Percentiles rank a stretch among this genome's conserved stretches.
Evolutionary conservation across 2,888 invertebrate species (phyloP).

Genomic region (Tortricodes alternella): DNA sequence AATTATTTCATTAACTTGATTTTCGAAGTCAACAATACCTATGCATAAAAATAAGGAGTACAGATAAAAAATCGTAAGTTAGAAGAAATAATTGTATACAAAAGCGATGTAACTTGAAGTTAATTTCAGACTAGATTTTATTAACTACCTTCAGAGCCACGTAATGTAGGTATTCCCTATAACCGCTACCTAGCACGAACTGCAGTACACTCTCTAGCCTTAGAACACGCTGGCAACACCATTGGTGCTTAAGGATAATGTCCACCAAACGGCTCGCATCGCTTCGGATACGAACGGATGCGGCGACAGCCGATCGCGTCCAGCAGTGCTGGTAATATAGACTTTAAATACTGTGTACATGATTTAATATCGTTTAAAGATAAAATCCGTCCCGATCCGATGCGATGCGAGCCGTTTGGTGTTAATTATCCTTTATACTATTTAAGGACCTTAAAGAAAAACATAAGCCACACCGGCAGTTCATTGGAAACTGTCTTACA

Average conservation of each 20-base stretch:
- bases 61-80: neutral
- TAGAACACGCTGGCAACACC: neutral
- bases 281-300: too few species aligned
- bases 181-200: constrained; percentile 28
- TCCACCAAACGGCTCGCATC: too few species aligned
- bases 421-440: too few species aligned
- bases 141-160: constrained; percentile 62
- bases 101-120: constrained; percentile 54
- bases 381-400: too few species aligned
- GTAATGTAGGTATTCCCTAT: constrained; percentile 50
- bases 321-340: too few species aligned
- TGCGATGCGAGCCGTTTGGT: too few species aligned
- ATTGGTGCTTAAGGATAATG: too few species aligned
- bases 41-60: neutral
- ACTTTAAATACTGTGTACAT: too few species aligned
- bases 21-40: neutral
- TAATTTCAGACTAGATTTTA: constrained; percentile 74
- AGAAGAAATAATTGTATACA: constrained; percentile 45
- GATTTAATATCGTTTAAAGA: too few species aligned
- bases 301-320: too few species aligned
- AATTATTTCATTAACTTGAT: constrained; percentile 35
- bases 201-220: neutral
- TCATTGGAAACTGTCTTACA: neutral
- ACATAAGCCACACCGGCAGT: too few species aligned
- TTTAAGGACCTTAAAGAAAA: constrained; percentile 1